Conservation (phyloP, 1,140 invertebrate genomes). For the Drosophila bocqueti region DNA sequence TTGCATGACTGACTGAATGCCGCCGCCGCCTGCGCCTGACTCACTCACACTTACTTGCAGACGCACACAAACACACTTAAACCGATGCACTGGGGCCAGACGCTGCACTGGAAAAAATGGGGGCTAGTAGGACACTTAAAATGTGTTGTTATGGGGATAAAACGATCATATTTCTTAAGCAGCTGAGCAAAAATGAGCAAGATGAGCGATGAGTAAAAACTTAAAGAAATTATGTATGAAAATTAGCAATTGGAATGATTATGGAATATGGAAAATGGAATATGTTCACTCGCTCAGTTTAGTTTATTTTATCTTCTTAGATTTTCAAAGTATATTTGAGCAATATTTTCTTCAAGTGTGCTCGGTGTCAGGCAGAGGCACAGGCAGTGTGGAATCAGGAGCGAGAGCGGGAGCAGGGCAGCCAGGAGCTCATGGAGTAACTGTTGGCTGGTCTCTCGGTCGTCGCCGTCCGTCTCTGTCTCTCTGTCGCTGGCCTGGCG, state of each 20-base stretch:
- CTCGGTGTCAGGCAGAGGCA: slow-evolving; percentile 4
- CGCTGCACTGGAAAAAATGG: slow-evolving; percentile 23
- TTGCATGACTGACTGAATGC: slow-evolving; percentile 82
- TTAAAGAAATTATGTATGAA: too few relatives aligned
- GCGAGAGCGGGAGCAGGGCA: slow-evolving; percentile 2
- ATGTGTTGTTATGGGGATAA: too few relatives aligned
- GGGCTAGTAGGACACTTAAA: background rate
- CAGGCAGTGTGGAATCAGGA: slow-evolving; percentile 12
- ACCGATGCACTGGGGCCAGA: slow-evolving; percentile 55
- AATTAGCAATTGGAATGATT: too few relatives aligned
- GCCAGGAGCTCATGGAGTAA: slow-evolving; percentile 37
- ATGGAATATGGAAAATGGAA: too few relatives aligned
- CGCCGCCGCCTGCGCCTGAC: slow-evolving; percentile 66
- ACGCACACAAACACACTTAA: slow-evolving; percentile 21
- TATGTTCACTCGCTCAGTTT: too few relatives aligned
- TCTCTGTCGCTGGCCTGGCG: slow-evolving; percentile 71
- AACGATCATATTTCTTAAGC: too few relatives aligned
- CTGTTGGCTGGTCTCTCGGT: slow-evolving; percentile 50
- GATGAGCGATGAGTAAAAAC: too few relatives aligned
- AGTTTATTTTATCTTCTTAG: background rate
- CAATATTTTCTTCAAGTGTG: slow-evolving; percentile 10
- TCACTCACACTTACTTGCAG: slow-evolving; percentile 55
- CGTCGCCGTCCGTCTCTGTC: slow-evolving; percentile 23
- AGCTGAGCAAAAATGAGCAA: too few relatives aligned
- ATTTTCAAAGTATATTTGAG: background rate